Evolutionary conservation across 2,113 vertebrate species (phyloP).

Genomic region (Ochotona curzoniae): DNA sequence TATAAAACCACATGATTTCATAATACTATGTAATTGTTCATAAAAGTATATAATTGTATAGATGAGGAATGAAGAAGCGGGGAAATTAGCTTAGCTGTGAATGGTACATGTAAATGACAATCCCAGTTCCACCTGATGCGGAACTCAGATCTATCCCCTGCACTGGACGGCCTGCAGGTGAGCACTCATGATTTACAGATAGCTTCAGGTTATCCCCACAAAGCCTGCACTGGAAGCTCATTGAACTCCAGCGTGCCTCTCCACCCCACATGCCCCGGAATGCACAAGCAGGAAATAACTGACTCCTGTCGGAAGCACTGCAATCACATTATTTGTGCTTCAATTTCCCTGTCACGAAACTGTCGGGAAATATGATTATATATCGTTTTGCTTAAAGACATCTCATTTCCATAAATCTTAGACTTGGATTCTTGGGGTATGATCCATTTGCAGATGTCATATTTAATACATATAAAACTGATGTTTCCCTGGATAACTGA

Average conservation of each 20-base stretch:
- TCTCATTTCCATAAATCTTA: conserved; percentile 66
- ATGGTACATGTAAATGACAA: conserved; percentile 48
- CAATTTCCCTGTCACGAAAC: conserved; percentile 64
- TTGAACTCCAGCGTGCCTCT: neutral
- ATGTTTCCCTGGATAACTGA: conserved; percentile 30
- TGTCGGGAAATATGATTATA: conserved; percentile 59
- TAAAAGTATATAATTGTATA: neutral
- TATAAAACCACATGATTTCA: neutral
- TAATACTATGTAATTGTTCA: neutral
- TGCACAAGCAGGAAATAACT: conserved; percentile 25
- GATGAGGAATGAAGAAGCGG: neutral
- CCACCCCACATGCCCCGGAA: neutral
- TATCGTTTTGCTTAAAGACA: conserved; percentile 65
- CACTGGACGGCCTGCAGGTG: neutral
- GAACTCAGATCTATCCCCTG: neutral
- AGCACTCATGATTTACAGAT: conserved; percentile 21
- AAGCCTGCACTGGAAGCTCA: conserved; percentile 56
- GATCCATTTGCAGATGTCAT: conserved; percentile 56
- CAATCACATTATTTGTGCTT: conserved; percentile 51
- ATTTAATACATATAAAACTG: conserved; percentile 47
- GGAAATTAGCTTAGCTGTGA: conserved; percentile 23
- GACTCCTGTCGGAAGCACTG: neutral
- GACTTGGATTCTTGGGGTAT: conserved; percentile 45
- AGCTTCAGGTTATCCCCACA: conserved; percentile 38
- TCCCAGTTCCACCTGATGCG: conserved; percentile 29